phyloP scores from a whole-genome alignment of 2,113 vertebrate species.

The Pelecanus crispus region DNA sequence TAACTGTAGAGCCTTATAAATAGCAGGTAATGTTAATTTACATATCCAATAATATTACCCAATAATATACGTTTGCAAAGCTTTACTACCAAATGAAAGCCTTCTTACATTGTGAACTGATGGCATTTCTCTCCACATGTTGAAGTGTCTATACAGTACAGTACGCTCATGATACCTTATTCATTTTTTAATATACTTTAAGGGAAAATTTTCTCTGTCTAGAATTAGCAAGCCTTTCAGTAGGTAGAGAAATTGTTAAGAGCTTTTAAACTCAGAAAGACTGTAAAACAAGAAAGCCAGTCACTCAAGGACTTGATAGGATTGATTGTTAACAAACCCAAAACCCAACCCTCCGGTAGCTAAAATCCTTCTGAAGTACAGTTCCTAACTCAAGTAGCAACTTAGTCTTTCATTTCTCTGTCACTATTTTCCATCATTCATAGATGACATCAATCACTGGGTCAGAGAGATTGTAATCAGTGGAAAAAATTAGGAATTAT shows the following conservation, averaged over 20 bases:
- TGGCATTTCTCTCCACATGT: background rate
- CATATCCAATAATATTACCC: background rate
- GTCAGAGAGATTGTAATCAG: background rate
- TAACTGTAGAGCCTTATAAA: background rate
- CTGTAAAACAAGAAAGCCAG: background rate
- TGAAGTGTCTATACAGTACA: background rate
- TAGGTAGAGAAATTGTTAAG: background rate
- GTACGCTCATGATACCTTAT: background rate
- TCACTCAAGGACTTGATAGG: background rate
- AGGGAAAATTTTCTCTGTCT: background rate
- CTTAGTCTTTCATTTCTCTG: background rate
- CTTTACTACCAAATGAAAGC: background rate
- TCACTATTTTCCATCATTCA: background rate
- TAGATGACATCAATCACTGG: background rate
- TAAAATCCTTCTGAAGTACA: background rate
- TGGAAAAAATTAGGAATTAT: background rate
- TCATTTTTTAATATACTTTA: background rate
- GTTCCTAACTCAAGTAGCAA: background rate
- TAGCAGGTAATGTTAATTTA: background rate
- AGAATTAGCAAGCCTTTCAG: background rate
- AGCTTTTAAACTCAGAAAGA: background rate
- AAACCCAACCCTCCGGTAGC: background rate
- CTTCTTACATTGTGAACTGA: background rate
- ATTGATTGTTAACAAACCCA: background rate
- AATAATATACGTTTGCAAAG: background rate